Evolutionary conservation across 2,113 vertebrate genomes (phyloP).

Genomic region (Dendrocopos noguchii): DNA sequence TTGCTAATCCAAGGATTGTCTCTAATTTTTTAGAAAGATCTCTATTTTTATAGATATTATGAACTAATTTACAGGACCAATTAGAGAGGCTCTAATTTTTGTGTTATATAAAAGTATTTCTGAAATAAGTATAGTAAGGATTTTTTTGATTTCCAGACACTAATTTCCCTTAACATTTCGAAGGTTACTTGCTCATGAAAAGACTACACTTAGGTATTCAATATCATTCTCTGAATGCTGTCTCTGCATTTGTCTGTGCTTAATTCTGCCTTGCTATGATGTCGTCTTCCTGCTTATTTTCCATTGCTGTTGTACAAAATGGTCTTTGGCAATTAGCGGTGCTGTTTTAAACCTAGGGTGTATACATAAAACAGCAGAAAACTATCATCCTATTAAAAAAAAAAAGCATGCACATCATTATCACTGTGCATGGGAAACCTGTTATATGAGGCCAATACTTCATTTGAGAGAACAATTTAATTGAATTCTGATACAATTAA

Average conservation of each 20-base stretch:
- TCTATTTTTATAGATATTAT: neutral
- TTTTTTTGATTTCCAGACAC: neutral
- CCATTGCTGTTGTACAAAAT: neutral
- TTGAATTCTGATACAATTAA: constrained; percentile 43
- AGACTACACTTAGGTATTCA: neutral
- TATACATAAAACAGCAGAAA: neutral
- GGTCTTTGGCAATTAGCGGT: constrained; percentile 39
- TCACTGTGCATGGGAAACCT: neutral
- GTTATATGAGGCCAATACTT: neutral
- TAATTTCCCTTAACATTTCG: constrained; percentile 35
- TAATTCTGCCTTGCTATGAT: neutral
- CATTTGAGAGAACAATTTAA: constrained; percentile 37
- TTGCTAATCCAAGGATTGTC: neutral
- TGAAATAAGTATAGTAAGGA: neutral
- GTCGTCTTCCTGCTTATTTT: constrained; percentile 48
- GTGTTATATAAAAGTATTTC: neutral
- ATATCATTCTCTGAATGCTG: neutral
- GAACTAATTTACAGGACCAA: neutral
- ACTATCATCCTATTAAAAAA: neutral
- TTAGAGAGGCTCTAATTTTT: neutral
- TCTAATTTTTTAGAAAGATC: neutral
- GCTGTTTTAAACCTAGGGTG: neutral
- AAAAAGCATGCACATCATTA: neutral
- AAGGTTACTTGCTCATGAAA: neutral
- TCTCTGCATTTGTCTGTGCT: constrained; percentile 1